Percentiles rank a stretch among this genome's conserved stretches.
Evolutionary conservation across 2,113 vertebrate genomes (phyloP).

Genomic region (Platycercus adscitus): DNA sequence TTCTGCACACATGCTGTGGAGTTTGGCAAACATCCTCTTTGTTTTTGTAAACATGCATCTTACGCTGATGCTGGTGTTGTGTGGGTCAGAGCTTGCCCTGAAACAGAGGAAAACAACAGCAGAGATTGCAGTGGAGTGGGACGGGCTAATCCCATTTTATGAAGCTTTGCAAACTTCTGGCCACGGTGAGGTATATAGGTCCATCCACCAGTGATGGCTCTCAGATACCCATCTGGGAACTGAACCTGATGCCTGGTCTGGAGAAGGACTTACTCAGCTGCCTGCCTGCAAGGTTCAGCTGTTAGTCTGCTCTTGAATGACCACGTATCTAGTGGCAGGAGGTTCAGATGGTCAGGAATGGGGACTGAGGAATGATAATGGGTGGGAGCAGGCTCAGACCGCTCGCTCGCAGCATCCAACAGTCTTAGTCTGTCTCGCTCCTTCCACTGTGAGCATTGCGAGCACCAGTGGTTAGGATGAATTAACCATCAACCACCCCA

Average conservation of each 20-base stretch:
- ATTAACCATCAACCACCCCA: slow-evolving; percentile 4
- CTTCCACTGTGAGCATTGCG: background rate
- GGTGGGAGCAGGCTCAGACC: background rate
- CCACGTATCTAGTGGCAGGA: background rate
- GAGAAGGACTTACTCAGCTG: background rate
- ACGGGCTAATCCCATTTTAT: background rate
- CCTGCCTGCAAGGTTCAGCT: background rate
- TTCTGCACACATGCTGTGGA: background rate
- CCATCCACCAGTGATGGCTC: background rate
- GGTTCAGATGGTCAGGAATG: background rate
- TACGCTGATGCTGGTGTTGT: background rate
- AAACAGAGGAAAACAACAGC: background rate
- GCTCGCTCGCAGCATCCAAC: background rate
- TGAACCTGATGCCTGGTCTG: background rate
- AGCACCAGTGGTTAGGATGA: background rate
- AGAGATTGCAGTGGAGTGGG: background rate
- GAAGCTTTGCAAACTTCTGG: background rate
- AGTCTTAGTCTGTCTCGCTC: background rate
- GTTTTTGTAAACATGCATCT: background rate
- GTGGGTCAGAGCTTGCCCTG: background rate
- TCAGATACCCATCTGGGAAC: background rate
- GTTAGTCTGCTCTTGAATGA: background rate
- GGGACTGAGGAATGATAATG: background rate
- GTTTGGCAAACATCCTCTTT: background rate
- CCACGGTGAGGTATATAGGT: background rate